phyloP scores from a whole-genome alignment of 2,113 vertebrate genomes.

The Alouatta palliata region DNA sequence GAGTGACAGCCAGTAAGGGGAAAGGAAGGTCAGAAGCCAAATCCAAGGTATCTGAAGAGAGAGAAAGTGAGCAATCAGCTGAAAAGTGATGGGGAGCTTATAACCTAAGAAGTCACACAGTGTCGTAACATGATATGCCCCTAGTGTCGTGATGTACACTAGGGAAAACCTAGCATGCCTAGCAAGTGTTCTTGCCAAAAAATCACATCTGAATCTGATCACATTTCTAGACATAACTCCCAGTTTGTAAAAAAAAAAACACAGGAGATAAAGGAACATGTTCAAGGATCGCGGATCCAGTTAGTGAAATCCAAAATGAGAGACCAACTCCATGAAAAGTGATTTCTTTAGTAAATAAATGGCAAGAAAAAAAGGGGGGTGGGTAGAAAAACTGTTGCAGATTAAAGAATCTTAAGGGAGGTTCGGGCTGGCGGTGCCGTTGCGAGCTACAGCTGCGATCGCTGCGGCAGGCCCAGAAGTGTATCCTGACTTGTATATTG shows the following conservation, averaged over 20 bases:
- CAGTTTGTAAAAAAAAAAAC: neutral
- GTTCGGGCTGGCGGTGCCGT: too few relatives aligned
- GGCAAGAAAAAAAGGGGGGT: neutral
- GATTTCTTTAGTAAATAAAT: neutral
- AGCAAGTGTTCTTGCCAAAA: neutral
- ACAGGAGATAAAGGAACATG: neutral
- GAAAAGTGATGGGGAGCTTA: neutral
- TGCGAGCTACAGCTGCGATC: too few relatives aligned
- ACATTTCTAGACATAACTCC: neutral
- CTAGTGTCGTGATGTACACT: neutral
- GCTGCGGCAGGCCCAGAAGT: constrained; percentile 67
- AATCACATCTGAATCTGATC: neutral
- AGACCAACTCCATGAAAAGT: neutral
- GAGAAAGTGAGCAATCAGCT: neutral
- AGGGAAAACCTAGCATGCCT: neutral
- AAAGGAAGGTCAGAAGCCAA: neutral
- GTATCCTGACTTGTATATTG: constrained; percentile 72
- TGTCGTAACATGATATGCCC: neutral
- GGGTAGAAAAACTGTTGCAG: neutral
- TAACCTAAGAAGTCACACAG: neutral
- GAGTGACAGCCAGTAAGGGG: neutral
- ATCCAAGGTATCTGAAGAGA: neutral
- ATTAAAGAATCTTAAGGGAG: neutral
- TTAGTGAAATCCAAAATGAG: neutral
- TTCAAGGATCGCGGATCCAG: neutral